Evolutionary conservation across 2,888 invertebrate genomes (phyloP).

Genomic region (Crematogaster levior): DNA sequence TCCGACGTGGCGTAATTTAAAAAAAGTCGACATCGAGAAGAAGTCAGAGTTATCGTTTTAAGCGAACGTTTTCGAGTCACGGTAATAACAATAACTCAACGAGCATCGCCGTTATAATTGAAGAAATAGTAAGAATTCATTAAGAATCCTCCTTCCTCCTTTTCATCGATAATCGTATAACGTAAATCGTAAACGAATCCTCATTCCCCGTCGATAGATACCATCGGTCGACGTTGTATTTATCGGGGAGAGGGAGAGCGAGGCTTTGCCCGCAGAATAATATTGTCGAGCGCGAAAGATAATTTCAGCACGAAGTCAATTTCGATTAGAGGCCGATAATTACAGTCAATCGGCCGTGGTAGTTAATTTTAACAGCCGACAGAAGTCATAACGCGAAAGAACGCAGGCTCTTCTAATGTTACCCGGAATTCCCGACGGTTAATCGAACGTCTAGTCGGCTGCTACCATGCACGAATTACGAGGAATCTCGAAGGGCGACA

Average conservation of each 20-base stretch:
- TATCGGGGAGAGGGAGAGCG: not conserved
- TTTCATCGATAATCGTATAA: constrained; percentile 20
- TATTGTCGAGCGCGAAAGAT: constrained; percentile 23
- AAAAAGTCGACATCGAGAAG: not conserved
- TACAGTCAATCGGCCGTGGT: constrained; percentile 24
- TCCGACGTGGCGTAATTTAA: not conserved
- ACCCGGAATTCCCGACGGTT: constrained; percentile 20
- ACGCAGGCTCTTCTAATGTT: constrained; percentile 13
- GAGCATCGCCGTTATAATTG: constrained; percentile 30
- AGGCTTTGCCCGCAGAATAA: constrained; percentile 17
- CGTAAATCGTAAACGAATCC: constrained; percentile 31
- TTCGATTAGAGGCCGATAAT: constrained; percentile 44
- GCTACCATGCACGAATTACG: constrained; percentile 31
- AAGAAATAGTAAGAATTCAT: constrained; percentile 34
- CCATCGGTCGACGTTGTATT: constrained; percentile 21
- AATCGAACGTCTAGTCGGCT: constrained; percentile 33
- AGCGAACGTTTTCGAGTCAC: not conserved
- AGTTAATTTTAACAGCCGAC: constrained; percentile 40
- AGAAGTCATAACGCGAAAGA: constrained; percentile 28
- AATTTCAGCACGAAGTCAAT: constrained; percentile 30
- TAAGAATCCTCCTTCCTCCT: not conserved
- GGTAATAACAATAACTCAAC: constrained; percentile 35
- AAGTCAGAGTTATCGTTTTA: constrained; percentile 14
- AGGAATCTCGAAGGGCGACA: constrained; percentile 44
- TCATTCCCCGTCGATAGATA: constrained; percentile 25